Base-by-base conservation (phyloP, 2,888 invertebrate species). In the Notocelia uddmanniana region DNA sequence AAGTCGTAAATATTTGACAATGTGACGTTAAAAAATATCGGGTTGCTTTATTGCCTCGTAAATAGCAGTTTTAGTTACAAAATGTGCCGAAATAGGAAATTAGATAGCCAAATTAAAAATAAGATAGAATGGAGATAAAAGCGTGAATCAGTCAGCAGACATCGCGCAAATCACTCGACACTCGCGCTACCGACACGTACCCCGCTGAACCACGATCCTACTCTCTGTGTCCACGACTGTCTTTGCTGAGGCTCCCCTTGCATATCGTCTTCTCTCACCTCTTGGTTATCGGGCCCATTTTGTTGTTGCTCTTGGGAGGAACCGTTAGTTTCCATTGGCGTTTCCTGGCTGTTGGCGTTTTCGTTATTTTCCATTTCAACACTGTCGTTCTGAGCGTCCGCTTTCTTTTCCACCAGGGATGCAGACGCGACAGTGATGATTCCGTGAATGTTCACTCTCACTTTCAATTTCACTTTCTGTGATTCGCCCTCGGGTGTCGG, bases 381-480 rank as follows among this genome's bases (percentile, higher is more conserved):
- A 75, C 79, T 89, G 75, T 92, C 92, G 82, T 76, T 92, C 78
- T 90, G 91, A 62, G 87, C 76, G 50, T 94, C 92, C 74, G 94
- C 95, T 81, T 96, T 96, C 83, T 97, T 97, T 83, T 97, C 97
- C 52, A 97, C 95, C 69, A 98, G 92, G 0, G 97, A 96, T 5
- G 99, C 99, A 68, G 97, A 97, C 13, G 97, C 96, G 26, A 99
- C 96, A 13, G 96, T 95, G 84, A 99, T 96, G 74, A 99, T 96
- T 64, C 99, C 99, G 88, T 99, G 97, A 63, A 97, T 95, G 93
- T 99, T 99, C 68, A 99, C 95, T 79, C 99, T 95, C 8, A 98
- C 98, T 94, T 99, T 99, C 5, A 99, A 97, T 92, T 99, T 99
- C 0, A 99, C 97, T 90, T 98, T 99, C 76, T 98, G 97, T n/a